Percentiles rank a stretch among this genome's conserved stretches.
phyloP scores from a whole-genome alignment of 2,888 invertebrate species.

The Chrysopilus asiliformis region DNA sequence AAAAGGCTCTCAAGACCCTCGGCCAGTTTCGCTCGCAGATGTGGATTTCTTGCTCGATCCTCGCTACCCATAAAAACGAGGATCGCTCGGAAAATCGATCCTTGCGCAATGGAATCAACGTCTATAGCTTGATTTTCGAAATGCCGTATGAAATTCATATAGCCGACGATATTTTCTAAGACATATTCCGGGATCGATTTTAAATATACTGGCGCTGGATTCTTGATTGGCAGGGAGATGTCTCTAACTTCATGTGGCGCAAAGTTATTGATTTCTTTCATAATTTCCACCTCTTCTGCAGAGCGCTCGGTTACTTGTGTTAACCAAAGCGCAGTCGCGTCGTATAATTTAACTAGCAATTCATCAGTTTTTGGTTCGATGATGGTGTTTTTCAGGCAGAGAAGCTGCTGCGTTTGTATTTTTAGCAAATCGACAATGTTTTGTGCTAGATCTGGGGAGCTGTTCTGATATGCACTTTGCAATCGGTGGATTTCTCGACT shows the following conservation, averaged over 20 bases:
- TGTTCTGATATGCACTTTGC: slow-evolving; percentile 60
- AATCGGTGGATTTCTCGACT: slow-evolving; percentile 60
- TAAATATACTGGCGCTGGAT: slow-evolving; percentile 51
- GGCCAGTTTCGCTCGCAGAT: slow-evolving; percentile 78
- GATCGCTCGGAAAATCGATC: slow-evolving; percentile 62
- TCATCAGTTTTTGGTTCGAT: slow-evolving; percentile 60
- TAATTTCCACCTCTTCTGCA: slow-evolving; percentile 25
- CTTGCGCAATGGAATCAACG: slow-evolving; percentile 47
- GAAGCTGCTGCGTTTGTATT: slow-evolving; percentile 49
- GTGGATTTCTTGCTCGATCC: slow-evolving; percentile 73
- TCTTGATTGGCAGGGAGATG: slow-evolving; percentile 49
- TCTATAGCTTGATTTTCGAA: slow-evolving; percentile 50
- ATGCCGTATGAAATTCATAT: slow-evolving; percentile 60
- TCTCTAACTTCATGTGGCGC: slow-evolving; percentile 45
- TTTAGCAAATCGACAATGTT: slow-evolving; percentile 50
- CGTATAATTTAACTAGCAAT: slow-evolving; percentile 59
- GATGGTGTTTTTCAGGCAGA: slow-evolving; percentile 60
- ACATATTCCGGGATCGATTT: slow-evolving; percentile 80
- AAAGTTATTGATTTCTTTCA: slow-evolving; percentile 37
- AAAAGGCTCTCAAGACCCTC: slow-evolving; percentile 79
- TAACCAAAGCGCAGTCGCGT: slow-evolving; percentile 74
- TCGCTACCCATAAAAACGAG: slow-evolving; percentile 81
- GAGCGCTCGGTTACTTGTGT: slow-evolving; percentile 60
- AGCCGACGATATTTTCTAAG: slow-evolving; percentile 73
- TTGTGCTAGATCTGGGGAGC: slow-evolving; percentile 48